Evolutionary conservation across 2,113 vertebrate species (phyloP).

Genomic region (Lethenteron reissneri): DNA sequence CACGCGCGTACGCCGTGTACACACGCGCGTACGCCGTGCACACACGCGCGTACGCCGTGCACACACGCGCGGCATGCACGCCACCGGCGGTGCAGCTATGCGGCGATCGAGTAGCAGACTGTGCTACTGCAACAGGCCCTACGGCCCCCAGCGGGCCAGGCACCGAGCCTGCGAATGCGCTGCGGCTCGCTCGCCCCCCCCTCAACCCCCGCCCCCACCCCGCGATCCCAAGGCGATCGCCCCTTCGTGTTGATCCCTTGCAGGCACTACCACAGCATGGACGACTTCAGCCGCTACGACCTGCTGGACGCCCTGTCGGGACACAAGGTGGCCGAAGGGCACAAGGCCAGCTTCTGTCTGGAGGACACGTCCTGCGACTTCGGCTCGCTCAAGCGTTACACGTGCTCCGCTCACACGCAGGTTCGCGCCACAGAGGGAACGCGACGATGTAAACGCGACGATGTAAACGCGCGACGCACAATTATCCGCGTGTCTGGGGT

Average conservation of each 20-base stretch:
- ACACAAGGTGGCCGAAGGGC: neutral
- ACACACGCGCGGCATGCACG: neutral
- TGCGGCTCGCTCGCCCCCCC: no score
- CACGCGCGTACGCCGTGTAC: neutral
- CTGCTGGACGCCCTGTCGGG: neutral
- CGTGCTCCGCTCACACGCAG: conserved; percentile 16
- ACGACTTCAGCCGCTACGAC: conserved; percentile 1
- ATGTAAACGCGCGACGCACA: no score
- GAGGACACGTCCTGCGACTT: conserved; percentile 2
- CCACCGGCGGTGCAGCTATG: no score
- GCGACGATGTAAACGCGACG: no score
- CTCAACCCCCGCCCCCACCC: no score
- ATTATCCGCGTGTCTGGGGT: no score
- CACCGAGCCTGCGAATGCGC: no score
- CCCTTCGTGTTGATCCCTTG: neutral
- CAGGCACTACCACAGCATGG: neutral
- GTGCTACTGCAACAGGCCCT: no score
- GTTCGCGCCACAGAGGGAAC: no score
- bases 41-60: neutral
- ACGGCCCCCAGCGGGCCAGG: no score
- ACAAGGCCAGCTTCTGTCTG: neutral
- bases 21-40: neutral
- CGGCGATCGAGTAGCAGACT: no score
- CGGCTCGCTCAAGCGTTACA: neutral
- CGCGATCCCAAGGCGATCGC: no score